Conservation (phyloP, 2,888 invertebrate genomes). For the Sturmia bella region DNA sequence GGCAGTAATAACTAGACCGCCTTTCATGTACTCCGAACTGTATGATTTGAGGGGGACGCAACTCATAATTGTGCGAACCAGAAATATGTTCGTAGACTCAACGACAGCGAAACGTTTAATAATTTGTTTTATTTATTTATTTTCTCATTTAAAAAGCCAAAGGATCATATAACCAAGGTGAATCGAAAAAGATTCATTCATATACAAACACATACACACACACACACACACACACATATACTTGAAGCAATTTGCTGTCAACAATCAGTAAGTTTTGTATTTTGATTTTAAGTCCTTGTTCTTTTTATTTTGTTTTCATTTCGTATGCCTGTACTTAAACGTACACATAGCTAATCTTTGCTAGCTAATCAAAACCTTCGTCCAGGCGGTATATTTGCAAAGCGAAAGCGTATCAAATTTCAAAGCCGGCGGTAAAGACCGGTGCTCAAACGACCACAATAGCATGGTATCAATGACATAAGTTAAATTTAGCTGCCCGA, state of each 20-base stretch:
- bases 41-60: conserved; percentile 68
- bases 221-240: not conserved
- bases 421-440: conserved; percentile 71
- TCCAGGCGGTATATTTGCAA: conserved; percentile 69
- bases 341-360: conserved; percentile 62
- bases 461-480: conserved; percentile 69
- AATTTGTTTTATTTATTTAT: not conserved
- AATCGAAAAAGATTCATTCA: too few relatives aligned
- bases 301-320: conserved; percentile 41
- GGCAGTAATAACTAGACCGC: conserved; percentile 46
- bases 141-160: conserved; percentile 38
- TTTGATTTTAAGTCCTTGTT: conserved; percentile 64
- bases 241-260: conserved; percentile 41
- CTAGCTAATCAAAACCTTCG: conserved; percentile 69
- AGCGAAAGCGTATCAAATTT: conserved; percentile 69
- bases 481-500: conserved; percentile 70
- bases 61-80: conserved; percentile 68
- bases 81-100: conserved; percentile 42
- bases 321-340: conserved; percentile 1
- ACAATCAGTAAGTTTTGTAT: conserved; percentile 59
- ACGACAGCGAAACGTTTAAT: conserved; percentile 53
- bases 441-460: conserved; percentile 70
- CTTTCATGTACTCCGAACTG: conserved; percentile 64
- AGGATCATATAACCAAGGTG: conserved; percentile 61
- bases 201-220: conserved; percentile 8